Percentiles rank a stretch among this genome's conserved stretches.
Evolutionary conservation across 2,797 vertebrate species (phyloP).

Genomic region (Odontamblyopus rebecca): DNA sequence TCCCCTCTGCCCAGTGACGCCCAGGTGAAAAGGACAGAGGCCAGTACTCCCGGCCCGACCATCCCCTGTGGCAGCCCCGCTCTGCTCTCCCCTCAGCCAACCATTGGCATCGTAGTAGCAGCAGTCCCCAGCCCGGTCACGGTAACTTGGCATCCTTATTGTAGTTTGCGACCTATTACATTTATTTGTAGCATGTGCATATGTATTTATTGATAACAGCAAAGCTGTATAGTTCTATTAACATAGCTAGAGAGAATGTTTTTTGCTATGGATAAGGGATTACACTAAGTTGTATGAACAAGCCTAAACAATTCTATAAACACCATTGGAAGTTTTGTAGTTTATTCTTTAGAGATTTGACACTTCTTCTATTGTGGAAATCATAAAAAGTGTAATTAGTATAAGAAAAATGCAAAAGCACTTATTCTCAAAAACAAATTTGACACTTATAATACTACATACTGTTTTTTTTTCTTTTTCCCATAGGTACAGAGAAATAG

Average conservation of each 20-base stretch:
- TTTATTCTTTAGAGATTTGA: no score
- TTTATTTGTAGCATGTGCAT: neutral
- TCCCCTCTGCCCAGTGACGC: slow-evolving; percentile 89
- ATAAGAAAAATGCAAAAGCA: no score
- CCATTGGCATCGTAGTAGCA: slow-evolving; percentile 95
- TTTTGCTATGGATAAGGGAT: no score
- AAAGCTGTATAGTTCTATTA: no score
- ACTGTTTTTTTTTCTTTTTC: slow-evolving; percentile 13
- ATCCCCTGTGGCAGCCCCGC: slow-evolving; percentile 93
- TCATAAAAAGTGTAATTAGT: no score
- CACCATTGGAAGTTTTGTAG: no score
- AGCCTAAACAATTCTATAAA: no score
- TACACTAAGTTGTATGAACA: no score
- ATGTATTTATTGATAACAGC: no score
- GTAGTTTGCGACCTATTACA: neutral
- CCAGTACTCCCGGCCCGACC: slow-evolving; percentile 79
- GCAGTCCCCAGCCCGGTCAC: slow-evolving; percentile 97
- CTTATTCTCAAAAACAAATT: neutral
- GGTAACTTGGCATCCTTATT: slow-evolving; percentile 69
- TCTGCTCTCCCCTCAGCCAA: slow-evolving; percentile 93
- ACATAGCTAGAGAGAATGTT: no score
- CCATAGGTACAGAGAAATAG: slow-evolving; percentile 89
- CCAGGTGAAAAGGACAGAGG: slow-evolving; percentile 87
- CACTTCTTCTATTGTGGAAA: no score
- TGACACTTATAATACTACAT: neutral